A percentile compares a stretch with the other conserved stretches of the same genome.
phyloP scores from a whole-genome alignment of 2,888 invertebrate genomes.

The Nemoura dubitans region DNA sequence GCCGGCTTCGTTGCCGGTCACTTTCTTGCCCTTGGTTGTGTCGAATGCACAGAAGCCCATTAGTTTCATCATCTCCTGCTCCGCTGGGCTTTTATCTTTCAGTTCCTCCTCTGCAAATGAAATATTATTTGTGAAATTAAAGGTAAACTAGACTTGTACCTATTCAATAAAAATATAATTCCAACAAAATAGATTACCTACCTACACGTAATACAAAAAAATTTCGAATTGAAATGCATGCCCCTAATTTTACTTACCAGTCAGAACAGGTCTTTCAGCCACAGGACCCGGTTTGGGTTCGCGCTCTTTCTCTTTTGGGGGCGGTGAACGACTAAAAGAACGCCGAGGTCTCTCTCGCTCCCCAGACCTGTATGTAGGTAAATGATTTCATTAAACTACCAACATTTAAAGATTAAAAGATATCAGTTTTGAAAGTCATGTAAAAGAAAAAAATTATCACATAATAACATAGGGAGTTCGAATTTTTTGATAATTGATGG shows the following conservation, averaged over 20 bases:
- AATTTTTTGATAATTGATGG: too few relatives aligned
- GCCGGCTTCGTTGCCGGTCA: constrained; percentile 93
- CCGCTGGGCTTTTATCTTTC: constrained; percentile 89
- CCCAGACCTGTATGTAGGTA: neutral
- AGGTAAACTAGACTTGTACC: too few relatives aligned
- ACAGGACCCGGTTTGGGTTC: constrained; percentile 45
- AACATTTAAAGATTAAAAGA: neutral
- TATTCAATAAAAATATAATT: too few relatives aligned
- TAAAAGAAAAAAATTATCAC: too few relatives aligned
- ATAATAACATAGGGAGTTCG: too few relatives aligned
- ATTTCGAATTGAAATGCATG: neutral
- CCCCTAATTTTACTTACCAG: constrained; percentile 45
- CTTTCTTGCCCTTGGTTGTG: constrained; percentile 95
- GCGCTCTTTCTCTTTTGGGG: constrained; percentile 47
- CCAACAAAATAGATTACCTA: too few relatives aligned
- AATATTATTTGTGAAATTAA: too few relatives aligned
- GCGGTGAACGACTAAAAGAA: constrained; percentile 59
- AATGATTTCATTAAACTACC: neutral
- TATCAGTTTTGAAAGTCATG: neutral
- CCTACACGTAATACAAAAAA: too few relatives aligned
- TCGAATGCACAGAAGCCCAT: constrained; percentile 99
- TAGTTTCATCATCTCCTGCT: constrained; percentile 92
- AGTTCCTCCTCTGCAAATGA: constrained; percentile 78
- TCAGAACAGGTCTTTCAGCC: constrained; percentile 48
- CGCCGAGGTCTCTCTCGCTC: constrained; percentile 56